Percentiles rank a stretch among this genome's conserved stretches.
These are phyloP conservation scores for Physocephala rufipes DNA, from an alignment of 2,888 invertebrate genomes.

Conservation along the genomic window DNA sequence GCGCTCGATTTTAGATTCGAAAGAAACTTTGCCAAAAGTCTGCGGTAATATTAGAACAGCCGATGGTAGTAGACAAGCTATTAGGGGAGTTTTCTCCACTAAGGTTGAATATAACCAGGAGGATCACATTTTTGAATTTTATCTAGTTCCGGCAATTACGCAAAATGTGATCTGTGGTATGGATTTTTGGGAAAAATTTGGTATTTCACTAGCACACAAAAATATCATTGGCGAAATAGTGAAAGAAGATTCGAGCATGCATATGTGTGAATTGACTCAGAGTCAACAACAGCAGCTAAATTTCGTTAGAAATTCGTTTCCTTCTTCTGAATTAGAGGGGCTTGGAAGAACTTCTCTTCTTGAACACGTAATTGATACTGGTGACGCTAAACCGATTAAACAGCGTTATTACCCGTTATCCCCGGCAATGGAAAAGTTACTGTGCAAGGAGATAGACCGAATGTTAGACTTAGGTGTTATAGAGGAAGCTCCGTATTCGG, in stretches of 20 bases:
- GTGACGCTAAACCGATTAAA: conserved; percentile 39
- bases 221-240: not conserved
- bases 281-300: conserved; percentile 12
- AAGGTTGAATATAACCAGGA: not conserved
- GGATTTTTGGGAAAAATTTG: conserved; percentile 22
- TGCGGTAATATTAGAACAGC: conserved; percentile 1
- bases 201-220: not conserved
- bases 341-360: conserved; percentile 38
- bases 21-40: not conserved
- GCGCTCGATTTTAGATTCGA: not conserved
- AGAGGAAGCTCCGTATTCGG: not conserved
- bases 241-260: not conserved
- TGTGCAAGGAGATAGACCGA: conserved; percentile 50
- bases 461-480: conserved; percentile 46
- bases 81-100: conserved; percentile 4
- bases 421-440: conserved; percentile 40
- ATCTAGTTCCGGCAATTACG: not conserved
- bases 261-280: conserved; percentile 1
- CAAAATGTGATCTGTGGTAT: conserved; percentile 23
- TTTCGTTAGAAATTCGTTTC: conserved; percentile 16
- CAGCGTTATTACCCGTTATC: conserved; percentile 43
- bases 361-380: conserved; percentile 41
- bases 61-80: conserved; percentile 5
- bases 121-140: not conserved
- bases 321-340: conserved; percentile 18